A percentile compares a stretch with the other conserved stretches of the same genome.
Evolutionary conservation across 2,113 vertebrate species (phyloP).

Genomic region (Meles meles): DNA sequence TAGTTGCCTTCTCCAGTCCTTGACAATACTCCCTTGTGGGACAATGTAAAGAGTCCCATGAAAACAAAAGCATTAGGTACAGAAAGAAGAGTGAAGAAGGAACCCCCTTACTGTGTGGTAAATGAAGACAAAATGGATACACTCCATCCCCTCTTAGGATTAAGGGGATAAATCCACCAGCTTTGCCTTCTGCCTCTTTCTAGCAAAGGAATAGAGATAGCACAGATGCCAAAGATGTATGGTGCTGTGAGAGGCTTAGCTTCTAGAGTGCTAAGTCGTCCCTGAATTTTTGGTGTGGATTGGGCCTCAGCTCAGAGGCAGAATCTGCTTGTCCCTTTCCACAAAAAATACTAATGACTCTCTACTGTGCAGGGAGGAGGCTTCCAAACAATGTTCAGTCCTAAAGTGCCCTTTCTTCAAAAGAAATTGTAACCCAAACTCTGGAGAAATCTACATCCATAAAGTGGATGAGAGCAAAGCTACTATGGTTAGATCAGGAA

Average conservation of each 20-base stretch:
- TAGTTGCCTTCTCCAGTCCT: background rate
- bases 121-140: background rate
- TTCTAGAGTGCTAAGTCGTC: background rate
- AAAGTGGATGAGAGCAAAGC: background rate
- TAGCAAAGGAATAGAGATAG: background rate
- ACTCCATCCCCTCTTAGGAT: background rate
- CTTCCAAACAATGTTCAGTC: background rate
- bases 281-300: background rate
- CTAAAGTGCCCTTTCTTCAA: background rate
- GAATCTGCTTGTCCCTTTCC: background rate
- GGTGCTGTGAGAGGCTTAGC: background rate
- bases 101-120: background rate
- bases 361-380: background rate
- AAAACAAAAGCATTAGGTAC: background rate
- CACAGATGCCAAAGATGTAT: background rate
- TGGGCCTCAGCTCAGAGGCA: background rate
- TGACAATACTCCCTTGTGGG: background rate
- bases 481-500: background rate
- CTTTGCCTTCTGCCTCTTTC: background rate
- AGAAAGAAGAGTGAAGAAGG: background rate
- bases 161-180: background rate
- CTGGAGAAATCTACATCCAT: background rate
- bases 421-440: background rate
- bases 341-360: background rate
- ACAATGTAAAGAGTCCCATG: background rate